A percentile compares a stretch with the other conserved stretches of the same genome.
Evolutionary conservation across 1,140 invertebrate genomes (phyloP).

Genomic region (Musca vetustissima): DNA sequence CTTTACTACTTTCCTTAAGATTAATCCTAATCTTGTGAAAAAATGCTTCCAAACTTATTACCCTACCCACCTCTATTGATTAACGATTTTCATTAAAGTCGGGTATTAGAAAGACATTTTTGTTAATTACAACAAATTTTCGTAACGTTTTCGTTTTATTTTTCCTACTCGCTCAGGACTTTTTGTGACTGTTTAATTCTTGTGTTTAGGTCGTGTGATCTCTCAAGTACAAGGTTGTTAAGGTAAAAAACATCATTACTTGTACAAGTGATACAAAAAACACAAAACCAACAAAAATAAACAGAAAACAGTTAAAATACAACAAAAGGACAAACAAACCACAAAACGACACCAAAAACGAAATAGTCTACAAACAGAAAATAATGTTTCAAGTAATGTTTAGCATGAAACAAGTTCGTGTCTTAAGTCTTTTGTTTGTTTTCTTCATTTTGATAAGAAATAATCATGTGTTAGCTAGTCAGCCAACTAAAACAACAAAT

Average conservation of each 20-base stretch:
- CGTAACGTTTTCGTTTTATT: slow-evolving; percentile 1
- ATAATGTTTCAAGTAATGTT: slow-evolving; percentile 15
- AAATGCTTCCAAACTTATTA: no score
- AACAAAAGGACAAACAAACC: no score
- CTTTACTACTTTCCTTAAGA: no score
- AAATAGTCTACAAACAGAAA: no score
- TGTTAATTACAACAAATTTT: slow-evolving; percentile 24
- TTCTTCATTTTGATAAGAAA: slow-evolving; percentile 14
- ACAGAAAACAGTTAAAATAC: no score
- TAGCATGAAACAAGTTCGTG: slow-evolving; percentile 29
- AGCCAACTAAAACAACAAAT: slow-evolving; percentile 1
- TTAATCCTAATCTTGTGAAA: no score
- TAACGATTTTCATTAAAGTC: neutral
- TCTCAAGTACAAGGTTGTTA: slow-evolving; percentile 22
- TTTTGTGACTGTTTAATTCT: slow-evolving; percentile 16
- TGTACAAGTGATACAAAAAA: neutral
- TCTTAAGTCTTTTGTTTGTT: slow-evolving; percentile 30
- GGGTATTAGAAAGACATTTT: slow-evolving; percentile 23
- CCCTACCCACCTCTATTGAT: no score
- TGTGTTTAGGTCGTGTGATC: slow-evolving; percentile 22
- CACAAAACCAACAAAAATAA: no score
- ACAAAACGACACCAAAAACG: no score
- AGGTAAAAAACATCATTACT: slow-evolving; percentile 15
- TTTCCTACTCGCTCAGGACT: neutral
- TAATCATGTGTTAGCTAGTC: slow-evolving; percentile 16